These are phyloP conservation scores for Plagodis pulveraria DNA, from an alignment of 2,888 invertebrate species.

Conservation along the genomic window DNA sequence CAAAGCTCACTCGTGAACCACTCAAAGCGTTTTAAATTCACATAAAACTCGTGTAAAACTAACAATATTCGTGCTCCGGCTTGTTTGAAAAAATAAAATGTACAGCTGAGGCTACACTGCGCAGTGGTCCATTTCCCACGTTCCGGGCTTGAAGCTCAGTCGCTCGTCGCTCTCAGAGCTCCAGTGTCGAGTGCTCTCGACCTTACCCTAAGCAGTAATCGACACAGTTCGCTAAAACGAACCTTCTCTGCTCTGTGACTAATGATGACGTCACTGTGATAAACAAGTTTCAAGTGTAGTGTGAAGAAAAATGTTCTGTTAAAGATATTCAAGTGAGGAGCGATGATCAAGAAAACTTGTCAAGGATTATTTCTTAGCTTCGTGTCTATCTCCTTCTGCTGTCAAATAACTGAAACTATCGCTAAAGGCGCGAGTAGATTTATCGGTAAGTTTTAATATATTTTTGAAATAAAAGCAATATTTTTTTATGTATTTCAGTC, in stretches of 20 bases:
- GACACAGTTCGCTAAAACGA: constrained; percentile 47
- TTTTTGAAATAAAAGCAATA: background rate
- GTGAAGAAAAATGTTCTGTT: constrained; percentile 30
- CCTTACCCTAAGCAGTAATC: constrained; percentile 55
- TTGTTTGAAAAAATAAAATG: constrained; percentile 60
- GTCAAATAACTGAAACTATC: constrained; percentile 78
- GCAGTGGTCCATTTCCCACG: constrained; percentile 66
- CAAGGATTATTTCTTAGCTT: constrained; percentile 79
- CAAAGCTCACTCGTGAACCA: constrained; percentile 25
- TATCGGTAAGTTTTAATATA: constrained; percentile 64
- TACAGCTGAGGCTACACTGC: constrained; percentile 64
- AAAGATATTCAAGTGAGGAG: constrained; percentile 36
- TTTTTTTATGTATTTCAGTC: background rate
- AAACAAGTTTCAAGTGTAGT: constrained; percentile 37
- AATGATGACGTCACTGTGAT: constrained; percentile 43
- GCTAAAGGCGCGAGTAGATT: constrained; percentile 79
- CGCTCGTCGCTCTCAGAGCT: constrained; percentile 48
- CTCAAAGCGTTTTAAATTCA: constrained; percentile 46
- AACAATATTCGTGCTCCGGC: constrained; percentile 52
- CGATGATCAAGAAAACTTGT: constrained; percentile 77
- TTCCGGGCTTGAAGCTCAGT: constrained; percentile 59
- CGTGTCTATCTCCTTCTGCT: constrained; percentile 79
- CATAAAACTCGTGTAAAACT: constrained; percentile 47
- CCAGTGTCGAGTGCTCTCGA: constrained; percentile 67
- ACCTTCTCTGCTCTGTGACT: constrained; percentile 38